Base-by-base conservation (phyloP, 2,888 invertebrate species). In the Stegophylla sp. region DNA sequence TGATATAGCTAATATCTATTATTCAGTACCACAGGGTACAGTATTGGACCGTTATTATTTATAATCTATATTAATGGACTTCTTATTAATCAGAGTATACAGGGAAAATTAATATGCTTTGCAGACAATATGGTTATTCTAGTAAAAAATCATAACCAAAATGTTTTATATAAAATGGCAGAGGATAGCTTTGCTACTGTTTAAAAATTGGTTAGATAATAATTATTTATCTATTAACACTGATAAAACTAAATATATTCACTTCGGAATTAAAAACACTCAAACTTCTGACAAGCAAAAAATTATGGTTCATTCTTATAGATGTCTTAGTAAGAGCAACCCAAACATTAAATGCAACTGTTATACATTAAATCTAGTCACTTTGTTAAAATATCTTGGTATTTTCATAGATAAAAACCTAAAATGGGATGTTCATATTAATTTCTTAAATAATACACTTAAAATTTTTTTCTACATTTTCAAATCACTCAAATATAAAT, bases 161-260 rank as follows among this genome's bases (percentile, higher is more conserved):
- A 13, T 9, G 12, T 9, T 9, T 15, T 45, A 45, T 45, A 45
- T 45, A 10, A 45, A 45, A 45, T 45, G 12, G 15, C 45, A 34
- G 34, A 34, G 34, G 7, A 34, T 34, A 34, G 34, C 7, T 34
- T 34, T 34, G 45, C 34, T 5, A 34, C 34, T 34, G 34, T 34
- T n/a, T 34, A 34, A 34, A 34, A 34, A 34, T 34, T 34, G 34
- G 34, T 5, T 67, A 1, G 26, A 67, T 1, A 67, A 67, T 67
- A 26, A 48, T 26, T 67, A 17, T 0, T 48, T 48, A 48, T 17
- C 26, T 28, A 67, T 67, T 1, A 67, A 67, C 10, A 26, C 28
- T 17, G 48, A 48, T 17, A 66, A 66, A 66, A 66, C 23, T 45
- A 66, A 48, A 48, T 67, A 10, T 48, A 67, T 67, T 48, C n/a